phyloP scores from a whole-genome alignment of 1,140 invertebrate species.

The Drosophila busckii region DNA sequence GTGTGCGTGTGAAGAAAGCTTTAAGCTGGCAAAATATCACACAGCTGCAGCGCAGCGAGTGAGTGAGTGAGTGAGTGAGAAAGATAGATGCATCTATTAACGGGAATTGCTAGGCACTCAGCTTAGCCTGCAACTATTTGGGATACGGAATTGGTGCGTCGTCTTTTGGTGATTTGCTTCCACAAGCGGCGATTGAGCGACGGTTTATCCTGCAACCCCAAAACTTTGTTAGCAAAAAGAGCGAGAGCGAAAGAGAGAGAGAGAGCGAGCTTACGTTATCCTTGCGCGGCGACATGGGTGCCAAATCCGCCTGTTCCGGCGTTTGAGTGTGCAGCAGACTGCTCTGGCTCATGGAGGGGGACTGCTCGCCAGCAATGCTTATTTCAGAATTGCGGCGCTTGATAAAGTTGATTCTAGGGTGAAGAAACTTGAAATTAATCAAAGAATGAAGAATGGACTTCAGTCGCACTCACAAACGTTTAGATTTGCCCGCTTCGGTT shows the following conservation, averaged over 20 bases:
- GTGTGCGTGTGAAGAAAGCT: too few species aligned
- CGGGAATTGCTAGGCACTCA: too few species aligned
- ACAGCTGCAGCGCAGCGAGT: constrained; percentile 6
- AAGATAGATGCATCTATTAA: too few species aligned
- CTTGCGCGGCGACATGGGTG: constrained; percentile 79
- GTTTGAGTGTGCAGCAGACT: constrained; percentile 42
- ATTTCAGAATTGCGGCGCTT: constrained; percentile 78
- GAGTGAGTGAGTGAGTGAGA: background rate
- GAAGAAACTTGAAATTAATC: background rate
- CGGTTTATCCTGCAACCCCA: constrained; percentile 79
- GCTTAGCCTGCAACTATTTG: constrained; percentile 72
- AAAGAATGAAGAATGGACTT: background rate
- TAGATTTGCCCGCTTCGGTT: constrained; percentile 65
- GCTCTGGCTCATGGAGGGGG: constrained; percentile 52
- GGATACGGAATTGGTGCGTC: constrained; percentile 78
- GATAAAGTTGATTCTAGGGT: constrained; percentile 80
- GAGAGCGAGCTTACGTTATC: constrained; percentile 77
- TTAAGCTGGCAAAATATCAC: constrained; percentile 26
- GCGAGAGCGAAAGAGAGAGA: background rate
- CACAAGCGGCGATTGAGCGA: constrained; percentile 80
- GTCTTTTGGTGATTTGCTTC: constrained; percentile 81
- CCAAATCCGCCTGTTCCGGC: constrained; percentile 59
- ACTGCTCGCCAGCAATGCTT: constrained; percentile 54
- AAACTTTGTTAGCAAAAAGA: background rate
- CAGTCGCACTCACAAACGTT: constrained; percentile 60